phyloP scores from a whole-genome alignment of 2,113 vertebrate species.

The Vanacampus margaritifer region DNA sequence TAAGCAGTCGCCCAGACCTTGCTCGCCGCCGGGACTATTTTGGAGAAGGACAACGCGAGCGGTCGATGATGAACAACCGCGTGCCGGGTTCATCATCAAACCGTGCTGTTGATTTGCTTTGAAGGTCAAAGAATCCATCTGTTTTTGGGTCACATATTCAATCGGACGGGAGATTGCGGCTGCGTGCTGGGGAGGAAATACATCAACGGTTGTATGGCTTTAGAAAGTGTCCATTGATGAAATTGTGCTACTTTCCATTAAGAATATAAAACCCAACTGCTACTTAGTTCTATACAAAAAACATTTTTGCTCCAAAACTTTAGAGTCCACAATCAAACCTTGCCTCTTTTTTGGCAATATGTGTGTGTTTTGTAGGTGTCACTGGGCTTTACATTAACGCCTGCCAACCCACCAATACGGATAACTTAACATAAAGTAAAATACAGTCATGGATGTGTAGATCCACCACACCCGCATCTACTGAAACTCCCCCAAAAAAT shows the following conservation, averaged over 20 bases:
- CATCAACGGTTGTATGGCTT: slow-evolving; percentile 35
- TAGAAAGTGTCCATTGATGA: background rate
- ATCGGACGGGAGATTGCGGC: slow-evolving; percentile 29
- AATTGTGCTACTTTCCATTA: background rate
- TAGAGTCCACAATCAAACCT: background rate
- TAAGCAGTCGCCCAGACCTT: slow-evolving; percentile 27
- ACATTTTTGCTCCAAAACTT: background rate
- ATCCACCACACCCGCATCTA: too few species aligned
- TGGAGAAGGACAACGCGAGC: slow-evolving; percentile 40
- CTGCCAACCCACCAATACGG: too few species aligned
- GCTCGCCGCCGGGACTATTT: slow-evolving; percentile 38
- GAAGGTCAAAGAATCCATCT: slow-evolving; percentile 60
- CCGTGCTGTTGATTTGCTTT: slow-evolving; percentile 33
- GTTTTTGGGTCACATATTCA: slow-evolving; percentile 62
- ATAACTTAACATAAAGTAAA: too few species aligned
- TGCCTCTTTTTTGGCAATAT: too few species aligned
- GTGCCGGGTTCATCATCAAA: slow-evolving; percentile 33
- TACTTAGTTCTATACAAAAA: background rate
- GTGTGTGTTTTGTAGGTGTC: too few species aligned
- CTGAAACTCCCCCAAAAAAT: too few species aligned
- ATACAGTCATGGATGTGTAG: too few species aligned
- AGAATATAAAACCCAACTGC: background rate
- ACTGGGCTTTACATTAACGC: background rate
- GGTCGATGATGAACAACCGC: slow-evolving; percentile 40
- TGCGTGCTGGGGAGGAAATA: slow-evolving; percentile 31